Conservation (phyloP, 2,797 vertebrate species). For the Onychomys leucogaster region DNA sequence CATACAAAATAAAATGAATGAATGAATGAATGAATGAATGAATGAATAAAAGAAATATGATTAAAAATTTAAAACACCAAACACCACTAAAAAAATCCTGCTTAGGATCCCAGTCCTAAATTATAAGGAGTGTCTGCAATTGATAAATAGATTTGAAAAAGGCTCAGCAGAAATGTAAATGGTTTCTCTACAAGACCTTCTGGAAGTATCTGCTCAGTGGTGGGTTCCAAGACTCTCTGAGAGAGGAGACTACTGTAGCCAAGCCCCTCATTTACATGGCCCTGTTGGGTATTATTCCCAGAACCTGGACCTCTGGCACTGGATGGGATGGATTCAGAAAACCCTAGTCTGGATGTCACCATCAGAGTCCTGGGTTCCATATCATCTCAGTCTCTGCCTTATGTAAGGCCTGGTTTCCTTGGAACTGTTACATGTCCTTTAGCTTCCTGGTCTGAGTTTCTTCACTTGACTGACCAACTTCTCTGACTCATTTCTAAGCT, state of each 20-base stretch:
- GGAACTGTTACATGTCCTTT: not conserved
- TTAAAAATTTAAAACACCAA: not conserved
- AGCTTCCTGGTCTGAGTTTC: not conserved
- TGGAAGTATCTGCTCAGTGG: not conserved
- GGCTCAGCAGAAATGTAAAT: not conserved
- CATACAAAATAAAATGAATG: not conserved
- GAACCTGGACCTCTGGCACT: not conserved
- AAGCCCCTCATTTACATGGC: accelerated
- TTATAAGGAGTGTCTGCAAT: not conserved
- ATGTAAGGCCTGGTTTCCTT: not conserved
- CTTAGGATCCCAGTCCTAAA: not conserved
- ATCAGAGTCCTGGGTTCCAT: not conserved
- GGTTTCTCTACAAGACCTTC: not conserved
- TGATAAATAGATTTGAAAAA: not conserved
- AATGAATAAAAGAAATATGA: not conserved
- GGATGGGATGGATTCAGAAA: not conserved
- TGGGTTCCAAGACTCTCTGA: not conserved
- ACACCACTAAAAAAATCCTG: not conserved
- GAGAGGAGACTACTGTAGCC: not conserved
- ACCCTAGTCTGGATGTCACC: not conserved
- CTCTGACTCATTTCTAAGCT: not conserved
- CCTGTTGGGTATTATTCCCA: accelerated
- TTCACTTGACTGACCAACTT: not conserved
- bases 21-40: not conserved
- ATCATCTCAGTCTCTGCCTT: not conserved